Conservation (phyloP, 2,888 invertebrate species). For the Gisinianus flammeolus region DNA sequence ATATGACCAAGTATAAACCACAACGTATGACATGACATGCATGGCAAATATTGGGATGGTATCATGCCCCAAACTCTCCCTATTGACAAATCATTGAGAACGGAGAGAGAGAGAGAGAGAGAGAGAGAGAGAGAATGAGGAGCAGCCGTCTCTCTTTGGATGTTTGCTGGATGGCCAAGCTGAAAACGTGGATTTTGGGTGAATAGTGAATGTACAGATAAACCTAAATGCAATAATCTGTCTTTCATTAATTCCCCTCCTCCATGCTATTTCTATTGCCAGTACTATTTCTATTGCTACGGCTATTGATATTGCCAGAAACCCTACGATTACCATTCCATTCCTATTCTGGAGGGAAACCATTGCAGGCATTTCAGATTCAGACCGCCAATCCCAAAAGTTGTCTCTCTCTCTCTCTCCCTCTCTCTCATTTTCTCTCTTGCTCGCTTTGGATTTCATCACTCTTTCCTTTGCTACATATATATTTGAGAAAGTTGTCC, state of each 20-base stretch:
- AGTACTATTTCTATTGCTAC: not conserved
- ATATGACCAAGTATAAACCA: not conserved
- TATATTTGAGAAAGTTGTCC: no score
- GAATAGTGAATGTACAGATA: conserved; percentile 2
- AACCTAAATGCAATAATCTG: conserved; percentile 43
- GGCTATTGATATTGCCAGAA: no score
- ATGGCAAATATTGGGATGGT: not conserved
- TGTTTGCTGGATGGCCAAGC: no score
- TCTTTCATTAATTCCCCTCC: conserved; percentile 51
- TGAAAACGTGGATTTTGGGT: not conserved
- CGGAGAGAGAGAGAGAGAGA: not conserved
- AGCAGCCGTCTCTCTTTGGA: no score
- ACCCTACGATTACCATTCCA: no score
- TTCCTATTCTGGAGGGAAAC: no score
- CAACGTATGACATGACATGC: not conserved
- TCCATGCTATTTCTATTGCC: not conserved
- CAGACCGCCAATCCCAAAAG: not conserved
- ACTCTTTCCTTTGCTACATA: not conserved
- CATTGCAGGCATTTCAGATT: not conserved
- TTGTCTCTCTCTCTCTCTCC: not conserved
- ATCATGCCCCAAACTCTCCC: no score
- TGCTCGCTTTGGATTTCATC: not conserved
- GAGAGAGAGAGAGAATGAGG: not conserved
- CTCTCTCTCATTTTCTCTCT: not conserved
- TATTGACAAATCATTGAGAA: no score